A percentile compares a stretch with the other conserved stretches of the same genome.
Conservation (phyloP, 2,797 vertebrate species). For the Platalea minor region DNA sequence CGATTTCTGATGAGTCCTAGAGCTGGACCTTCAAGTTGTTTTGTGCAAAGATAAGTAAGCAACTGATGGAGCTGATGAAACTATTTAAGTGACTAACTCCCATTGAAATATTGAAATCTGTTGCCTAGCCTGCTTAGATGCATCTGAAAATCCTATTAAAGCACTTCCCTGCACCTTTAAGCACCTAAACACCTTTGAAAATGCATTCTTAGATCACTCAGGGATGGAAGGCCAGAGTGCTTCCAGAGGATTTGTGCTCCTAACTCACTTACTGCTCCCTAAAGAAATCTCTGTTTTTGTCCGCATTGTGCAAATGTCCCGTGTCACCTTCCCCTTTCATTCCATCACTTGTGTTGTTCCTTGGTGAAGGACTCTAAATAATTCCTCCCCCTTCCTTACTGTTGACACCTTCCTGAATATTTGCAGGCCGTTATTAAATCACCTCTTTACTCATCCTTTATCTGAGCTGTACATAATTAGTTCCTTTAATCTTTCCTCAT, state of each 20-base stretch:
- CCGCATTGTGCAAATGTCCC: neutral
- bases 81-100: neutral
- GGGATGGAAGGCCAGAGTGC: neutral
- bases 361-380: slow-evolving; percentile 15
- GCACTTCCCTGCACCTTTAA: neutral
- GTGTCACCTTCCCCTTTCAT: slow-evolving; percentile 12
- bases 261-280: neutral
- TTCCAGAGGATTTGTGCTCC: neutral
- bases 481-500: slow-evolving; percentile 70
- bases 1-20: neutral
- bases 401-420: slow-evolving; percentile 58
- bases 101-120: neutral
- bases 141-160: slow-evolving; percentile 41
- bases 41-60: neutral
- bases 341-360: neutral
- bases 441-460: slow-evolving; percentile 69
- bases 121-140: neutral
- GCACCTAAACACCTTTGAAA: neutral
- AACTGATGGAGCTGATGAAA: neutral
- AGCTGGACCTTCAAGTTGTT: neutral
- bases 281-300: neutral
- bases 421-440: slow-evolving; percentile 66
- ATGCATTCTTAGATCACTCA: neutral
- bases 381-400: slow-evolving; percentile 8
- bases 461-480: slow-evolving; percentile 71